Evolutionary conservation across 1,140 invertebrate genomes (phyloP), one percentile per base, ranked within the genome.

Genomic region (Akabosia matsudoensis): DNA sequence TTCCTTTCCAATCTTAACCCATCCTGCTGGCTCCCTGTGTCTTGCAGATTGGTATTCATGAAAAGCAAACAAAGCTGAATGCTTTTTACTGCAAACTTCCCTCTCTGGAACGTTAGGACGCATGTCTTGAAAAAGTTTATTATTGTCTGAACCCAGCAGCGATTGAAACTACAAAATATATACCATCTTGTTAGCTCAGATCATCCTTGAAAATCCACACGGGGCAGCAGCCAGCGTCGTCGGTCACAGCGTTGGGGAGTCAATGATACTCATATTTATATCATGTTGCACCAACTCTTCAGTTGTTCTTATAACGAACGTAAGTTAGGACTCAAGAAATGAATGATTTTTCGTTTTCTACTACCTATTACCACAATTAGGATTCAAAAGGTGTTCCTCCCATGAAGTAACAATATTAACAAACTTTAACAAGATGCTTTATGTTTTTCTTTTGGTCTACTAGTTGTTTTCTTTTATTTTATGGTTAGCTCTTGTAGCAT

Each of bases 341-440:
- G 61, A 67, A n/a, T n/a, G n/a, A n/a, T n/a, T n/a, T n/a, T n/a
- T 22, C 61, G 31, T 10, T 18, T 45, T 10, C 37, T 18, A 45
- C 37, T 18, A 45, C 10, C 54, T 28, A n/a, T 31, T 67, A 24
- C 61, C 61, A 67, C 61, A 67, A 67, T 67, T 67, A 67, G 61
- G 31, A 67, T 67, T 67, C 61, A 30, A 10, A 31, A 67, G 61
- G 61, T 67, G 61, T 67, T 30, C 13, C 28, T 30, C 61, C 7
- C 31, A 30, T 45, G 37, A n/a, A n/a, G n/a, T 61, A 61, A 61
- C 54, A 61, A 61, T 61, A 61, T 61, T 67, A 67, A 67, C 61
- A 67, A 67, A 67, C 31, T 31, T 67, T 67, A 67, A 67, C 61
- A 67, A 67, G 61, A 30, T 67, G 61, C 61, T 67, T 24, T 61